These are phyloP conservation scores for Uromys caudimaculatus DNA, from an alignment of 2,797 vertebrate species.

Conservation along the genomic window DNA sequence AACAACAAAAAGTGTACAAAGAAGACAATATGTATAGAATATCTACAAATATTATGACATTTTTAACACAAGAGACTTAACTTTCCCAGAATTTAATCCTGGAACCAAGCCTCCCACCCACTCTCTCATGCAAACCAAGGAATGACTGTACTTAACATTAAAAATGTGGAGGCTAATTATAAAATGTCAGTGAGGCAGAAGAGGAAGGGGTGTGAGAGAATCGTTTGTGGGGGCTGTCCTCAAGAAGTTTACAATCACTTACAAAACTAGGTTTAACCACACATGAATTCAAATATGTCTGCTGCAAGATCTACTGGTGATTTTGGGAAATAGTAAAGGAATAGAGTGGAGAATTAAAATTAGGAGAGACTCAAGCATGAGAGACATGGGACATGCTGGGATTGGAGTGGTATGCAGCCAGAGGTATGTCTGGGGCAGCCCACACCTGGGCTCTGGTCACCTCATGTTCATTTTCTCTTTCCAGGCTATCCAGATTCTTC, in stretches of 20 bases:
- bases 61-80: neutral
- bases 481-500: slow-evolving; percentile 75
- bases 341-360: neutral
- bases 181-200: neutral
- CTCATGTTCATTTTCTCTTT: neutral
- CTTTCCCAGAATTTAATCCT: neutral
- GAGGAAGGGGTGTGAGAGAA: neutral
- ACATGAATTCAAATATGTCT: neutral
- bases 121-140: neutral
- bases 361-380: too few relatives aligned
- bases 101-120: neutral
- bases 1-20: neutral
- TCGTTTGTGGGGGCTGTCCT: neutral
- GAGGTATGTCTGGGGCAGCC: neutral
- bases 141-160: neutral
- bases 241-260: neutral
- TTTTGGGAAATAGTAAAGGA: neutral
- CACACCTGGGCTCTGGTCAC: neutral
- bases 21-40: neutral
- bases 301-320: neutral
- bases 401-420: too few relatives aligned
- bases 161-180: neutral
- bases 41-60: neutral
- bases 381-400: neutral
- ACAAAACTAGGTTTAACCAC: neutral